A percentile compares a stretch with the other conserved stretches of the same genome.
Conservation (phyloP, 2,113 vertebrate species). For the Serilophus lunatus region DNA sequence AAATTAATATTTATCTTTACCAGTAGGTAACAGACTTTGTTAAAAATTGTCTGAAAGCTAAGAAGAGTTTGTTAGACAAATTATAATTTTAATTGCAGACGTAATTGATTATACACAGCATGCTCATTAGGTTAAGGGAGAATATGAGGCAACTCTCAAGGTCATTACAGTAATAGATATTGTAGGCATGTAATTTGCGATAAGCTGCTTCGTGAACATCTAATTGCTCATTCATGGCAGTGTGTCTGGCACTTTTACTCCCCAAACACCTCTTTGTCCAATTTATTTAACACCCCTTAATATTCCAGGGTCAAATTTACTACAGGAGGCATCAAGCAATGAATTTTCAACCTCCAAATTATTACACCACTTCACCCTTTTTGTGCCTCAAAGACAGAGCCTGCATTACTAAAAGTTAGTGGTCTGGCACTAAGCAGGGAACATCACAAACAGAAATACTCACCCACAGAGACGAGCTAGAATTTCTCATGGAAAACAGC, state of each 20-base stretch:
- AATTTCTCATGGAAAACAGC: slow-evolving; percentile 43
- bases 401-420: slow-evolving; percentile 26
- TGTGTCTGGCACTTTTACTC: slow-evolving; percentile 56
- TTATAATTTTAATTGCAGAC: slow-evolving; percentile 77
- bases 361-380: slow-evolving; percentile 17
- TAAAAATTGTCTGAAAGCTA: slow-evolving; percentile 32
- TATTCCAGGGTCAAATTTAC: slow-evolving; percentile 59
- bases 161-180: slow-evolving; percentile 76
- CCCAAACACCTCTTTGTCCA: slow-evolving; percentile 61
- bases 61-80: slow-evolving; percentile 68
- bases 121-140: slow-evolving; percentile 75
- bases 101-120: slow-evolving; percentile 76
- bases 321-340: slow-evolving; percentile 46
- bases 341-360: slow-evolving; percentile 45
- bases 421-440: slow-evolving; percentile 27
- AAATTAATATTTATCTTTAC: slow-evolving; percentile 52
- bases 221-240: slow-evolving; percentile 74
- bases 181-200: slow-evolving; percentile 68
- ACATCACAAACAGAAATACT: slow-evolving; percentile 30
- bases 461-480: background rate
- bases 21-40: slow-evolving; percentile 8
- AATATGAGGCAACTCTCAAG: slow-evolving; percentile 73
- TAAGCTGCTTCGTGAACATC: slow-evolving; percentile 66
- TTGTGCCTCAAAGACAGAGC: slow-evolving; percentile 30
- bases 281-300: slow-evolving; percentile 62